Evolutionary conservation across 1,140 invertebrate genomes (phyloP), one percentile per base, ranked within the genome.

Genomic region (Myzus persicae): DNA sequence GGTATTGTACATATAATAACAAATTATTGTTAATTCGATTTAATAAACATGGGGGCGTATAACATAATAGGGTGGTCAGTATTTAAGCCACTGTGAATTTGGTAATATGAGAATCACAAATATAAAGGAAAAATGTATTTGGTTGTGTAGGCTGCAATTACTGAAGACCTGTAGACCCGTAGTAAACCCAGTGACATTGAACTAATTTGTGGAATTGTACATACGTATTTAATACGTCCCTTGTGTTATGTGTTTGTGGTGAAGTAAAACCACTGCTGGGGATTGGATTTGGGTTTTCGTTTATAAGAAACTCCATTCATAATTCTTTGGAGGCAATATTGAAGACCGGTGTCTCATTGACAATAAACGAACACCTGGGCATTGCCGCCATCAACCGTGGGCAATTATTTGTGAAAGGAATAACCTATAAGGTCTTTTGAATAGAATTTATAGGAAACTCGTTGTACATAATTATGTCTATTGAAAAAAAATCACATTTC

Each of bases 401-500:
- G 31, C 18, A 48, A 92, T 84, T 92, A 76, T n/a, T n/a, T 82
- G 9, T 92, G 76, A 82, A 92, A 82, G 44, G 42, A 82, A 51
- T 48, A 14, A 38, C 40, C 36, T 24, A n/a, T n/a, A 36, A 67
- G 76, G 44, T 82, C 40, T 81, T 92, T 82, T 51, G 51, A 24
- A 84, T 92, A 92, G 44, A 44, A 36, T 92, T 36, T 84, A 48
- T 24, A 92, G 42, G 8, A 51, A 82, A 84, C 44, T n/a, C 67
- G 67, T 44, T 91, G 90, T 59, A n/a, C n/a, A n/a, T n/a, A 36
- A 31, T 38, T 40, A 89, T 44, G 26, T 24, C 36, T 51, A 82
- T 82, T 31, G 44, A 92, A 46, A 91, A 91, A 90, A 82, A 90
- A 91, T 44, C 31, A 36, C 48, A 91, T 90, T 76, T 89, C 44